Percentiles rank a stretch among this genome's conserved stretches.
These are phyloP conservation scores for Mesembrinibis cayennensis DNA, from an alignment of 2,113 vertebrate genomes.

Conservation along the genomic window DNA sequence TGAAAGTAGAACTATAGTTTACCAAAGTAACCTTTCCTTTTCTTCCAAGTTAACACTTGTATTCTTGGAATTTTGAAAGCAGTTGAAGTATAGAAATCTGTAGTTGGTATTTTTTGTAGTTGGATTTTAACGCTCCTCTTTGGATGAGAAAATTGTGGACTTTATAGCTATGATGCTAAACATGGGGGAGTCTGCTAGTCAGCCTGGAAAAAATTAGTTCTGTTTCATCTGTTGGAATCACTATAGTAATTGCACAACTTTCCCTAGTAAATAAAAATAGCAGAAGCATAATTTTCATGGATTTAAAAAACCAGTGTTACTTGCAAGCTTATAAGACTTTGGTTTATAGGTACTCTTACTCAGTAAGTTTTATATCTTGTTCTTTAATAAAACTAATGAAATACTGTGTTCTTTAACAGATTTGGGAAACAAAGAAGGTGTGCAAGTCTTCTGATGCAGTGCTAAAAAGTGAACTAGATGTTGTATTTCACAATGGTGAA, in stretches of 20 bases:
- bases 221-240: neutral
- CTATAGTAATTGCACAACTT: neutral
- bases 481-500: slow-evolving; percentile 78
- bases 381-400: neutral
- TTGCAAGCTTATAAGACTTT: neutral
- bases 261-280: neutral
- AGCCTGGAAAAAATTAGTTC: neutral
- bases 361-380: neutral
- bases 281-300: neutral
- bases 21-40: neutral
- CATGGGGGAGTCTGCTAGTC: neutral
- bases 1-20: neutral
- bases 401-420: slow-evolving; percentile 69
- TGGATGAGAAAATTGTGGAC: neutral
- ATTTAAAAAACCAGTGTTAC: neutral
- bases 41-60: neutral
- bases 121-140: neutral
- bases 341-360: neutral
- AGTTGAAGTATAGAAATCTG: neutral
- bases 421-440: slow-evolving; percentile 92
- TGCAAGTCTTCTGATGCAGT: slow-evolving; percentile 85
- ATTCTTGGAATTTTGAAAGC: neutral
- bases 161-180: neutral
- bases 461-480: slow-evolving; percentile 90
- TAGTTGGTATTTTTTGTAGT: neutral